Conservation (phyloP, 2,888 invertebrate genomes). For the Agrochola lota region DNA sequence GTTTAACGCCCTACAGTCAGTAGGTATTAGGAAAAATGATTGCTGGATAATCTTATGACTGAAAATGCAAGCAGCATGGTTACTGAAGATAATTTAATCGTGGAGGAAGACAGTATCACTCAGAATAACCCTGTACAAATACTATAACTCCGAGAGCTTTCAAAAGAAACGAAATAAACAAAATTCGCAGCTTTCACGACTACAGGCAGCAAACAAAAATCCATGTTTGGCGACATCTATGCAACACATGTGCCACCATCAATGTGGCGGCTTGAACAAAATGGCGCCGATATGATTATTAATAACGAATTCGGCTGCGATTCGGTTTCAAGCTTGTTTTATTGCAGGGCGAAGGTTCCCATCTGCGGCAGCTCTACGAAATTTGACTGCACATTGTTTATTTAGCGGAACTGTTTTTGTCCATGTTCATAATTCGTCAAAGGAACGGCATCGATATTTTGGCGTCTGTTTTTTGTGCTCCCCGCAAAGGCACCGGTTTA, state of each 20-base stretch:
- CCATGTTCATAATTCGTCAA: constrained; percentile 71
- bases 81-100: background rate
- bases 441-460: constrained; percentile 66
- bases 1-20: background rate
- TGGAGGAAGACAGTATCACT: background rate
- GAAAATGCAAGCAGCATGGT: background rate
- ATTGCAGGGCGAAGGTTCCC: constrained; percentile 81
- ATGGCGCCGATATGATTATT: constrained; percentile 89
- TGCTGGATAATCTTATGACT: background rate
- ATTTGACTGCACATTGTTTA: constrained; percentile 83
- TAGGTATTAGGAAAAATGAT: background rate
- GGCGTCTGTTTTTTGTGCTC: constrained; percentile 60
- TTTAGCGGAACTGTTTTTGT: constrained; percentile 85
- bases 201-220: constrained; percentile 38
- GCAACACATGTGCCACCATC: constrained; percentile 73
- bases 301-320: constrained; percentile 86
- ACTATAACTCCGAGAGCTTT: background rate
- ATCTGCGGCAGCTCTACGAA: constrained; percentile 85
- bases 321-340: constrained; percentile 85
- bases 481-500: constrained; percentile 55
- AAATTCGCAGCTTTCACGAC: constrained; percentile 37
- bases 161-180: constrained; percentile 14
- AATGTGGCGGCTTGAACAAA: constrained; percentile 77
- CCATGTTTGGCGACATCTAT: constrained; percentile 65
- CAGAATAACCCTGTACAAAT: background rate